phyloP scores from a whole-genome alignment of 2,888 invertebrate species.

The Gandaritis pyraliata region DNA sequence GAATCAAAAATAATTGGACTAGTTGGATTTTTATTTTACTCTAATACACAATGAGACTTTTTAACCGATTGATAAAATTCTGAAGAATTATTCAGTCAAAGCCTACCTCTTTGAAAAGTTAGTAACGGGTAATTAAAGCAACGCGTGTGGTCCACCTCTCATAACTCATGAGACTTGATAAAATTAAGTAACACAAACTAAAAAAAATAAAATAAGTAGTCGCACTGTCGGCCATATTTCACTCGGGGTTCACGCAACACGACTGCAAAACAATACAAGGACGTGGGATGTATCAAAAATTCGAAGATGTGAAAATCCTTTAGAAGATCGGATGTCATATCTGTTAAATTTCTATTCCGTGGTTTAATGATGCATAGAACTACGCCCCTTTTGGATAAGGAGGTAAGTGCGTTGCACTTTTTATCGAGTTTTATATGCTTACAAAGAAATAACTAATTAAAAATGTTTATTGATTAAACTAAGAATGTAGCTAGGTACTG shows the following conservation, averaged over 20 bases:
- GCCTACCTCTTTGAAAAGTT: slow-evolving; percentile 40
- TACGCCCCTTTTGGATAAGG: slow-evolving; percentile 42
- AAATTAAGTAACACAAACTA: slow-evolving; percentile 82
- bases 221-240: slow-evolving; percentile 79
- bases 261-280: slow-evolving; percentile 83
- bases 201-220: slow-evolving; percentile 81
- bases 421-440: slow-evolving; percentile 4
- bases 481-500: not conserved
- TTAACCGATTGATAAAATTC: slow-evolving; percentile 4
- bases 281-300: slow-evolving; percentile 57
- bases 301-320: slow-evolving; percentile 21
- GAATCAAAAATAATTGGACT: slow-evolving; percentile 9
- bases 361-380: slow-evolving; percentile 12
- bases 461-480: not conserved
- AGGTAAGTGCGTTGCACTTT: slow-evolving; percentile 33
- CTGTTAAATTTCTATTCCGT: slow-evolving; percentile 33
- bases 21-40: slow-evolving; percentile 3
- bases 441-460: slow-evolving; percentile 3
- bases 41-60: slow-evolving; percentile 33
- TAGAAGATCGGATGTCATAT: slow-evolving; percentile 6
- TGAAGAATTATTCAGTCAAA: not conserved
- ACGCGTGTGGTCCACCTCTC: slow-evolving; percentile 81
- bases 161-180: slow-evolving; percentile 83
- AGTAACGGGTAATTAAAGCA: slow-evolving; percentile 75
- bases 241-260: slow-evolving; percentile 80